Percentiles rank a stretch among this genome's conserved stretches.
phyloP scores from a whole-genome alignment of 92 coral and sea anemone genomes.

The Porites rus region DNA sequence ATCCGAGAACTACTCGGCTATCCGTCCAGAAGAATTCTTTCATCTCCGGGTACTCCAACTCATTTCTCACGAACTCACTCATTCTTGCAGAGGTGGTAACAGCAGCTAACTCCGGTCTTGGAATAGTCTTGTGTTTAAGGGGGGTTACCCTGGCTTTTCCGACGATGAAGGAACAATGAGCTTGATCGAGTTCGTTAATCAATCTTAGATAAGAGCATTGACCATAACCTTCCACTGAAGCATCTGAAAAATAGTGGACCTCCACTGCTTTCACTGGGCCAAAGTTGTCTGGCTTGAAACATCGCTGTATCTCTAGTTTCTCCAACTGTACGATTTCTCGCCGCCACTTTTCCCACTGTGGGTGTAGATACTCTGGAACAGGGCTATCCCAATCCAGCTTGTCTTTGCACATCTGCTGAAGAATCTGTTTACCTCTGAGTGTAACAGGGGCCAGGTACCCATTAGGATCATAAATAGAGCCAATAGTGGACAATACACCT shows the following conservation, averaged over 20 bases:
- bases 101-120: constrained; percentile 6
- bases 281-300: no score
- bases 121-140: constrained; percentile 6
- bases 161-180: constrained; percentile 18
- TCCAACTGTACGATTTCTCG: no score
- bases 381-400: no score
- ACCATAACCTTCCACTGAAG: not conserved
- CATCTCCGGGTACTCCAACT: not conserved
- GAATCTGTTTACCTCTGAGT: no score
- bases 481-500: no score
- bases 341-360: no score
- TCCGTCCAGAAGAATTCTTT: constrained; percentile 11
- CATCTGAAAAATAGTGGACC: constrained; percentile 3
- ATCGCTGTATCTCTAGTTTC: no score
- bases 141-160: constrained; percentile 21
- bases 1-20: not conserved
- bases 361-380: no score
- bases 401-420: no score
- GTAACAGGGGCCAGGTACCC: no score
- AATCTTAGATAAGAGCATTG: constrained; percentile 13
- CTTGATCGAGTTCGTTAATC: constrained; percentile 26
- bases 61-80: constrained; percentile 5
- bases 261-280: no score
- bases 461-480: no score
- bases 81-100: constrained; percentile 28